Percentiles rank a stretch among this genome's conserved stretches.
phyloP scores from a whole-genome alignment of 1,140 invertebrate species.

The Ooceraea biroi region DNA sequence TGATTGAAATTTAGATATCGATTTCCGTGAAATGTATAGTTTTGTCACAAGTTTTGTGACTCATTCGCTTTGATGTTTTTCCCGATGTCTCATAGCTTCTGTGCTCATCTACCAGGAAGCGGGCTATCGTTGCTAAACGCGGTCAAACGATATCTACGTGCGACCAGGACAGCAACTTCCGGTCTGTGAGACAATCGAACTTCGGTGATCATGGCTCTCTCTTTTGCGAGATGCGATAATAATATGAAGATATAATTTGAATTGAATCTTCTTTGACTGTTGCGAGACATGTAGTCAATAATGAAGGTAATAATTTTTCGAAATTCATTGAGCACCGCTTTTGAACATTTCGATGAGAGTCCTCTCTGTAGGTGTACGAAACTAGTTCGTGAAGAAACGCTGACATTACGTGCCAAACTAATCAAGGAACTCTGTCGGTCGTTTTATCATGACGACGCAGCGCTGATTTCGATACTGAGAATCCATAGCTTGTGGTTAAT shows the following conservation, averaged over 20 bases:
- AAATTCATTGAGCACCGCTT: neutral
- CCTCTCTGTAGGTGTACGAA: constrained; percentile 22
- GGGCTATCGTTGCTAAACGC: constrained; percentile 66
- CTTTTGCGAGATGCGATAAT: constrained; percentile 42
- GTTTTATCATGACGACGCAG: constrained; percentile 30
- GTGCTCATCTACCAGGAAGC: constrained; percentile 56
- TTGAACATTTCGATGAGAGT: constrained; percentile 13
- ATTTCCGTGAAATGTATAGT: neutral
- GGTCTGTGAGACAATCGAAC: constrained; percentile 26
- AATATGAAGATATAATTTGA: neutral
- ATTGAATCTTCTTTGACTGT: neutral
- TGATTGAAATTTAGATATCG: neutral
- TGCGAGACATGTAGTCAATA: neutral
- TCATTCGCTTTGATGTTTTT: constrained; percentile 6
- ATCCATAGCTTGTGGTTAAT: neutral
- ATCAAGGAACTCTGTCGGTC: constrained; percentile 45
- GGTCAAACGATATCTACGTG: constrained; percentile 64
- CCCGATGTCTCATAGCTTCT: neutral
- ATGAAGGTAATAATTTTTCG: neutral
- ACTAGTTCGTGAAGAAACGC: constrained; percentile 6
- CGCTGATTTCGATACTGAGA: neutral
- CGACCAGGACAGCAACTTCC: constrained; percentile 61
- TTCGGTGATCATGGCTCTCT: constrained; percentile 34
- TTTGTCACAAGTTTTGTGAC: neutral
- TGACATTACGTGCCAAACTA: constrained; percentile 30